Evolutionary conservation across 2,888 invertebrate genomes (phyloP).

Genomic region (Acrobasis consociella): DNA sequence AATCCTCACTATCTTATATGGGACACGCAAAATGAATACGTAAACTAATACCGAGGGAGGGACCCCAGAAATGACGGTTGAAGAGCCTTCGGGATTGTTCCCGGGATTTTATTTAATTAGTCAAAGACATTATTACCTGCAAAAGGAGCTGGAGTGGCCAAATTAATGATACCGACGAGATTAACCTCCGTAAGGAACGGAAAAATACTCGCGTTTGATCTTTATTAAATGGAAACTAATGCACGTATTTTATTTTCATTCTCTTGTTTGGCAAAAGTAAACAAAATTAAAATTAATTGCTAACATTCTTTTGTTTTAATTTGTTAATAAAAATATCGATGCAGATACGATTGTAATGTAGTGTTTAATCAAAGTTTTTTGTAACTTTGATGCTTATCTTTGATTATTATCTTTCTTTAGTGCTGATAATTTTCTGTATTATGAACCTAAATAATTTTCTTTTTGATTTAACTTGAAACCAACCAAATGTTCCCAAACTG

Average conservation of each 20-base stretch:
- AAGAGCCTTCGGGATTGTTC: conserved; percentile 27
- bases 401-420: no score
- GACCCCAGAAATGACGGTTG: conserved; percentile 9
- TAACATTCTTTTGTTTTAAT: no score
- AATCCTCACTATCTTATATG: background rate
- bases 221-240: background rate
- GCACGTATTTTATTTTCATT: background rate
- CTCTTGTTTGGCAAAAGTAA: background rate
- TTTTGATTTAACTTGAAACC: no score
- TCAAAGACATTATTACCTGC: conserved; percentile 43
- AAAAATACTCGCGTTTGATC: conserved; percentile 26
- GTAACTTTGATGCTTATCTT: no score
- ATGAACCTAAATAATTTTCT: no score
- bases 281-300: no score
- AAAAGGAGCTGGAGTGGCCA: conserved; percentile 34
- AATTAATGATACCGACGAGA: conserved; percentile 42
- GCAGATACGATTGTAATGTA: no score
- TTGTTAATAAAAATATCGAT: no score
- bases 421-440: no score
- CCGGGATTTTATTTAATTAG: conserved; percentile 46
- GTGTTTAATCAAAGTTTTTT: no score
- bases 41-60: background rate
- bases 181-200: conserved; percentile 33
- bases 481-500: no score
- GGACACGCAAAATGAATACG: conserved; percentile 13